Evolutionary conservation across 2,113 vertebrate species (phyloP), one percentile per base, ranked within the genome.

Genomic region (Engystomops pustulosus): DNA sequence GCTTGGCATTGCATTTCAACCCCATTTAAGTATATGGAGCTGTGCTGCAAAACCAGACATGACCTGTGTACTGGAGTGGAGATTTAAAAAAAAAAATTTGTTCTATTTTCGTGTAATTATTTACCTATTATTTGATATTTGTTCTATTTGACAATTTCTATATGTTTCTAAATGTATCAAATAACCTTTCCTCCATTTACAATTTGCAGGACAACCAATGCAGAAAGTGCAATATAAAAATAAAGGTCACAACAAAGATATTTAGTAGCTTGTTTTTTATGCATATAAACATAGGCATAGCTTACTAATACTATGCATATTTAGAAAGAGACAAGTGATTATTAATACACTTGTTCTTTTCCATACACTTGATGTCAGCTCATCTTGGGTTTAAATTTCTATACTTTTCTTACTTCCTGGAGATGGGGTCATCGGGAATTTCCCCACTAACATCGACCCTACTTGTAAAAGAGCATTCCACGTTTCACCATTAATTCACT

Each of bases 161-260:
- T 32, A 1, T 70, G 17, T 45, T 72, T 18, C 4, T 49, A 70
- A 45, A 47, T 18, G 44, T 47, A 32, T 74, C 11, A 45, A 30
- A 41, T 47, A 27, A 41, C 0, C 15, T 47, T 74, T 30, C 12
- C 23, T 4, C 32, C 18, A 47, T 49, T 49, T 11, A 11, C 17
- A 30, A 47, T 23, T 34, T 77, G 41, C 75, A 25, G 53, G n/a
- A 38, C 20, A 25, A 41, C 12, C 12, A 60, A 77, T 53, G 17
- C 68, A 76, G 17, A 49, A 51, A 20, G n/a, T 60, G 51, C 25
- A 38, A 53, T 41, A 41, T 58, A n/a, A 60, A 55, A 78, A 55
- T 55, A 77, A 77, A 77, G 6, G n/a, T n/a, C 5, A 34, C 30
- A 36, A 67, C 62, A 67, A 36, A 34, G 32, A 67, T 32, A 65